These are phyloP conservation scores for Peromyscus aztecus DNA, from an alignment of 2,797 vertebrate species.

Conservation along the genomic window DNA sequence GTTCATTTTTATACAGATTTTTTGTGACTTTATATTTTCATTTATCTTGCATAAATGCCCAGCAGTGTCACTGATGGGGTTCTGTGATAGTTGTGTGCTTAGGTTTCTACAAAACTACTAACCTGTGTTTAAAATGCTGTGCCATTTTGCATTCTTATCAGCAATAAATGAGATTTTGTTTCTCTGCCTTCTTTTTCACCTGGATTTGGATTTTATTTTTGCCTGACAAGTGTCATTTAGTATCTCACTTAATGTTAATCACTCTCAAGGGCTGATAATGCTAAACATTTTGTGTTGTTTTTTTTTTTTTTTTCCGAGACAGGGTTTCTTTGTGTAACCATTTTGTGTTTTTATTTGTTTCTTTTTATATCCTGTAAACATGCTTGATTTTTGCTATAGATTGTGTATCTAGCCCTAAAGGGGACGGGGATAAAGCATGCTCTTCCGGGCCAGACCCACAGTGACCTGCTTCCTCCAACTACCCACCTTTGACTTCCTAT, in stretches of 20 bases:
- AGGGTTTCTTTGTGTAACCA: too few species aligned
- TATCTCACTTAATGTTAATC: too few species aligned
- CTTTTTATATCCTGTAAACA: background rate
- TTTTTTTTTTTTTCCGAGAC: background rate
- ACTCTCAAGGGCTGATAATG: too few species aligned
- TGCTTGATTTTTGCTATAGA: background rate
- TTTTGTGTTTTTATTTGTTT: background rate
- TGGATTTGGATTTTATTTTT: background rate
- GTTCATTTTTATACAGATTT: too few species aligned
- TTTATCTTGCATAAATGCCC: background rate
- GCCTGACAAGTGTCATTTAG: background rate
- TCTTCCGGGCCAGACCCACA: background rate
- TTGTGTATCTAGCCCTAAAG: background rate
- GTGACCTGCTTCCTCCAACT: background rate
- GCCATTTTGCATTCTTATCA: background rate
- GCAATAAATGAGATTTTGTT: background rate
- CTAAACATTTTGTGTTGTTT: background rate
- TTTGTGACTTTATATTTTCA: background rate
- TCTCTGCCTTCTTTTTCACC: background rate
- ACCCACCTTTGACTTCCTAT: background rate
- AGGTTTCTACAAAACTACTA: background rate
- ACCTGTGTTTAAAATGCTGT: too few species aligned
- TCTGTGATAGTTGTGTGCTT: too few species aligned
- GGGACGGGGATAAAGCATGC: background rate
- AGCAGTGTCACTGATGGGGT: background rate